A percentile compares a stretch with the other conserved stretches of the same genome.
These are phyloP conservation scores for Todiramphus saurophagus DNA, from an alignment of 2,113 vertebrate species.

Conservation along the genomic window DNA sequence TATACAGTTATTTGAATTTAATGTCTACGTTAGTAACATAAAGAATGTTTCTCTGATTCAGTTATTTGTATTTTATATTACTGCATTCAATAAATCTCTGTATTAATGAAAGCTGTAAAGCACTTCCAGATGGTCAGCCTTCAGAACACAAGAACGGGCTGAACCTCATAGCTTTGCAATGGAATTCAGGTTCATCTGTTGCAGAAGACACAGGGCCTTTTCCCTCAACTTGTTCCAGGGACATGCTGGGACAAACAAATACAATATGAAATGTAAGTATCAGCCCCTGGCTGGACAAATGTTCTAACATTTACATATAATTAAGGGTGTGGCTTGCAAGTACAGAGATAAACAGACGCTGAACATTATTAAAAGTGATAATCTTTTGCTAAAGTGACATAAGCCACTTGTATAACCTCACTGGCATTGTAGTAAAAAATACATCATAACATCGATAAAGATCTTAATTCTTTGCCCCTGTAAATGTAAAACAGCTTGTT, in stretches of 20 bases:
- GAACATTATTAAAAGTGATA: background rate
- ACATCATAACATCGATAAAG: background rate
- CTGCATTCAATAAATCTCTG: background rate
- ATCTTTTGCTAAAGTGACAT: background rate
- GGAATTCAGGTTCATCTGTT: constrained; percentile 5
- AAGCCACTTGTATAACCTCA: background rate
- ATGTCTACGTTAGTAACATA: background rate
- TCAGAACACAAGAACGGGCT: background rate
- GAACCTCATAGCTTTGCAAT: background rate
- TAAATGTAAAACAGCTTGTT: background rate
- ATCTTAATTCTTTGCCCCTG: background rate
- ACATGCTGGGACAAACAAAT: background rate
- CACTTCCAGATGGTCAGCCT: constrained; percentile 9
- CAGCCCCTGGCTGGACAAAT: background rate
- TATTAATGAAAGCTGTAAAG: constrained; percentile 17
- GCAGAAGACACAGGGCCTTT: background rate
- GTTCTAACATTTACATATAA: background rate
- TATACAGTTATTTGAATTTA: background rate
- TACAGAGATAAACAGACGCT: background rate
- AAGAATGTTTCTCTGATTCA: background rate
- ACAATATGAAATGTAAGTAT: background rate
- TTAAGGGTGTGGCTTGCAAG: background rate
- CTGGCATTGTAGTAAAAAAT: background rate
- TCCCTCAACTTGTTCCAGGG: background rate
- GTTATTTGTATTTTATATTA: constrained; percentile 29